Evolutionary conservation across 2,797 vertebrate species (phyloP), one percentile per base, ranked within the genome.

Genomic region (Notoglanidium macrostoma): DNA sequence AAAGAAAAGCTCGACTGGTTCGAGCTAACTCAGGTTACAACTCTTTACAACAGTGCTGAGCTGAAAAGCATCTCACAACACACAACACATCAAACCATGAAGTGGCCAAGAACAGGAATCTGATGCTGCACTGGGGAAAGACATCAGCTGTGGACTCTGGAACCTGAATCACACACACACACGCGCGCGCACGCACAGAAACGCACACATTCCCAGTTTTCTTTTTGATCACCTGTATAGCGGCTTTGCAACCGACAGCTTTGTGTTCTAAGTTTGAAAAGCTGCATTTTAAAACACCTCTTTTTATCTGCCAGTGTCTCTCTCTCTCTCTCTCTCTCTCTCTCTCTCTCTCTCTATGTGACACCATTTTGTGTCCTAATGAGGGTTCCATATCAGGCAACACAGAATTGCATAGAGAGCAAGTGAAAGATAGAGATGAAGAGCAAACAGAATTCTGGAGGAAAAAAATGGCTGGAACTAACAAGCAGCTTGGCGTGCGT

Each of bases 341-440:
- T 76, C 44, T 73, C 46, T 8, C n/a, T 77, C 11, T 44, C 26
- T 29, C 21, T 57, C 23, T 67, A 19, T 57, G 76, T 86, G 59
- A 86, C 23, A 90, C 91, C 92, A 92, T 95, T 94, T 92, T 92
- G 91, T 91, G 91, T 89, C 88, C 88, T 92, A 92, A 94, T 92
- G 91, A 74, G 81, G 84, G 84, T 82, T 85, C 84, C 88, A 84
- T 87, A 86, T 85, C 80, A 86, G 77, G 49, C 40, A 51, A 88
- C 72, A 88, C 15, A 84, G 84, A 89, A 89, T 85, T 49, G 23
- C 49, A 88, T 73, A 85, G 86, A 80, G 84, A 87, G 77, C 73
- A 51, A 83, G 89, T 87, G 49, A 85, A 35, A 77, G 88, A 65
- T 87, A 86, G 83, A 67, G 88, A 90, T 91, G 92, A 90, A 86